Evolutionary conservation across 2,888 invertebrate genomes (phyloP).

Genomic region (Thymelicus sylvestris): DNA sequence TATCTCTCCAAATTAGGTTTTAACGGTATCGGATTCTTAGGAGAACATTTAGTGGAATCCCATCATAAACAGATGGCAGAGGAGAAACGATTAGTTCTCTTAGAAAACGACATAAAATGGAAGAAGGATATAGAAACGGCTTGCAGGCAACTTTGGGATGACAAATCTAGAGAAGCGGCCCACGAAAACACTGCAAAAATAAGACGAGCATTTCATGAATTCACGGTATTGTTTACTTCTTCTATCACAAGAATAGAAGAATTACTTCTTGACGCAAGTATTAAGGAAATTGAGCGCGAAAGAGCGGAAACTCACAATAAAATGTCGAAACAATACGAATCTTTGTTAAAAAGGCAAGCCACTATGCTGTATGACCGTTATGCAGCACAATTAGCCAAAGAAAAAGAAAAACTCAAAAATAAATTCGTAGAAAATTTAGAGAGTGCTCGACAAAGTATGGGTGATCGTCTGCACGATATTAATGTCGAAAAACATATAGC

Average conservation of each 20-base stretch:
- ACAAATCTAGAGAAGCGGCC: constrained; percentile 50
- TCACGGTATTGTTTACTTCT: constrained; percentile 56
- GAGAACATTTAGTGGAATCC: constrained; percentile 52
- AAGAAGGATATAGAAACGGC: constrained; percentile 51
- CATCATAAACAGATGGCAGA: constrained; percentile 55
- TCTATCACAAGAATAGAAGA: constrained; percentile 65
- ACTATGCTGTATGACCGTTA: constrained; percentile 62
- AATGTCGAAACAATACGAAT: constrained; percentile 60
- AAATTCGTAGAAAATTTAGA: constrained; percentile 60
- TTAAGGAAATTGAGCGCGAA: constrained; percentile 57
- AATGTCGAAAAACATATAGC: constrained; percentile 70
- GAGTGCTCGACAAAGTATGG: constrained; percentile 46
- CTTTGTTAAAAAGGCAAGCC: constrained; percentile 61
- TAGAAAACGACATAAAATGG: constrained; percentile 61
- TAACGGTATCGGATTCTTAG: constrained; percentile 59
- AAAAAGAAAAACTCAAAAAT: constrained; percentile 58
- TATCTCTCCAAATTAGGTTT: constrained; percentile 59
- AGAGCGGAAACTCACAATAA: constrained; percentile 53
- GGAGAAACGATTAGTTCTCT: constrained; percentile 53
- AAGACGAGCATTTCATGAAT: constrained; percentile 59
- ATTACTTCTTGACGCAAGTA: constrained; percentile 59
- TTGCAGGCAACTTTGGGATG: constrained; percentile 53
- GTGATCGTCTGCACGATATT: constrained; percentile 62
- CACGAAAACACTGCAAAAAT: constrained; percentile 59
- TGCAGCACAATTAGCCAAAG: constrained; percentile 53